Percentiles rank a stretch among this genome's conserved stretches.
Conservation (phyloP, 2,888 invertebrate species). For the Fragum sueziense region DNA sequence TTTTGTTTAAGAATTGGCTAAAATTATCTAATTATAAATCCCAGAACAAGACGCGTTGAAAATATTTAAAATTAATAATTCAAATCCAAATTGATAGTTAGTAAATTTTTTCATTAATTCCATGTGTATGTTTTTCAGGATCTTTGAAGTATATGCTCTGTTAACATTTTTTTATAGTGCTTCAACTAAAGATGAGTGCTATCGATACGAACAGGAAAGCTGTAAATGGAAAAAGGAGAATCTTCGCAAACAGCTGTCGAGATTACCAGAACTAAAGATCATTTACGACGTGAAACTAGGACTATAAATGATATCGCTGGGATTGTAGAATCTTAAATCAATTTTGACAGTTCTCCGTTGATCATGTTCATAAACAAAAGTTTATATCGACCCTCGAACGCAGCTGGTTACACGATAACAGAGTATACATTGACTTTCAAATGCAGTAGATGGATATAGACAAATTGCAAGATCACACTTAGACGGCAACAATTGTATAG, state of each 20-base stretch:
- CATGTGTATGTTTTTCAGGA: background rate
- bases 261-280: background rate
- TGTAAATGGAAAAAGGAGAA: background rate
- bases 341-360: slow-evolving; percentile 84
- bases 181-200: background rate
- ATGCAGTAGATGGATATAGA: too few species aligned
- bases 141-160: background rate
- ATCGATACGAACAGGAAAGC: background rate
- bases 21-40: too few species aligned
- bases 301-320: slow-evolving; percentile 54
- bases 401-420: slow-evolving; percentile 85
- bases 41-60: too few species aligned
- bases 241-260: background rate
- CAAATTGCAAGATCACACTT: too few species aligned
- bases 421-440: too few species aligned
- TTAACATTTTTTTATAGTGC: background rate
- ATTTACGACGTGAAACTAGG: slow-evolving; percentile 1
- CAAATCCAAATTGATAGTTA: too few species aligned
- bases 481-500: too few species aligned
- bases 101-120: too few species aligned
- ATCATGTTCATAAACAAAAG: slow-evolving; percentile 86
- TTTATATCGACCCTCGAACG: slow-evolving; percentile 84
- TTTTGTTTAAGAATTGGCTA: too few species aligned
- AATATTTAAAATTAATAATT: too few species aligned
- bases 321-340: slow-evolving; percentile 76